Evolutionary conservation across 2,888 invertebrate species (phyloP), one percentile per base, ranked within the genome.

Genomic region (Noctua janthina): DNA sequence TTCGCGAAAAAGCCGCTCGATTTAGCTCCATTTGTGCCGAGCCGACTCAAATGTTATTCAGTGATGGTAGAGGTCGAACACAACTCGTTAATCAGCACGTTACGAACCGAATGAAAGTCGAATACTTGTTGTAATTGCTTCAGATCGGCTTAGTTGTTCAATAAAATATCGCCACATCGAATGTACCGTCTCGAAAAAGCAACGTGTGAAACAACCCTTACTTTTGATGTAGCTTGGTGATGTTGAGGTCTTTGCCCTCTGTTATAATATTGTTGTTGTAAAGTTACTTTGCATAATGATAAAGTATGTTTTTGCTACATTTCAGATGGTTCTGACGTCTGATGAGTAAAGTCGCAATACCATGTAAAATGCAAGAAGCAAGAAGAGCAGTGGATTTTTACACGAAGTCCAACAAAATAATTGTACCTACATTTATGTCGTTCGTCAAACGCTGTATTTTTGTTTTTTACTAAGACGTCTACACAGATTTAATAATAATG

Each of bases 221-320:
- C 1, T 46, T 29, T 62, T n/a, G 29, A 39, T 51, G 5, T 29
- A 43, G 51, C 35, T 49, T 1, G 13, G 5, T 76, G 23, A 11
- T 49, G 6, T 70, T 5, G 49, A 49, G 15, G 51, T 46, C 11
- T 46, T 62, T 74, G 59, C 23, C n/a, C 59, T 68, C n/a, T 74
- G 15, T 39, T 72, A 49, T 56, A 8, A 46, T 35, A n/a, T 39
- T 51, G 7, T 29, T 39, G 54, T n/a, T 35, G 3, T 70, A 11
- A 78, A 74, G 15, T n/a, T 46, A 62, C 62, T 69, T 68, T 15
- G 13, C 13, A 29, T 68, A 51, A 54, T 29, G 4, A 49, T 70
- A 64, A n/a, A 35, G 46, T 56, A 54, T 54, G 51, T 74, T 43
- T 59, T 74, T 62, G 43, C n/a, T 68, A 67, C 15, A 72, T 72